Conservation (phyloP, 2,797 vertebrate genomes). For the Borostomias antarcticus region DNA sequence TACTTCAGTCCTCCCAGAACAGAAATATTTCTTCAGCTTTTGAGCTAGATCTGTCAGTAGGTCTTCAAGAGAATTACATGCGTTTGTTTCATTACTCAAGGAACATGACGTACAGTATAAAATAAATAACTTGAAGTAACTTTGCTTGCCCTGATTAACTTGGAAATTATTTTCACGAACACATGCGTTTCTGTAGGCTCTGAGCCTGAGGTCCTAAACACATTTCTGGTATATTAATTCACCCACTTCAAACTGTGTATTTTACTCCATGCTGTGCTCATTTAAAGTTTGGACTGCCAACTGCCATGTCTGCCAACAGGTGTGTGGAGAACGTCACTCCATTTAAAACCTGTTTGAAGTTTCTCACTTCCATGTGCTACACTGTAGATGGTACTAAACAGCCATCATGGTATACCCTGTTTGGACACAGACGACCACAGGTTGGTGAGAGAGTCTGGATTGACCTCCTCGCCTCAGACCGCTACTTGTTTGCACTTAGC, state of each 20-base stretch:
- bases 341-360: not conserved
- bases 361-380: not conserved
- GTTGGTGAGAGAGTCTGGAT: slow-evolving; percentile 37
- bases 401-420: slow-evolving; percentile 42
- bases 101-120: not conserved
- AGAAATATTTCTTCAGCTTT: not conserved
- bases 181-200: slow-evolving; percentile 25
- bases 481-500: slow-evolving; percentile 69
- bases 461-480: slow-evolving; percentile 43
- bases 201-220: slow-evolving; percentile 38
- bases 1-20: not conserved
- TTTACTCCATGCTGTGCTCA: slow-evolving; percentile 12
- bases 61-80: not conserved
- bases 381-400: slow-evolving; percentile 2
- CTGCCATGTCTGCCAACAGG: slow-evolving; percentile 41
- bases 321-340: slow-evolving; percentile 33
- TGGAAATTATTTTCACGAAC: slow-evolving; percentile 30
- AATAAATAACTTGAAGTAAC: slow-evolving; percentile 3
- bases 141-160: slow-evolving; percentile 6
- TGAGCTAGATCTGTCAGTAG: not conserved
- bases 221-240: slow-evolving; percentile 36
- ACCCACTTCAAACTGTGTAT: slow-evolving; percentile 18
- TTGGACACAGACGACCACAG: slow-evolving; percentile 43
- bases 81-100: not conserved
- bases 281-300: slow-evolving; percentile 32